Conservation (phyloP, 2,113 vertebrate genomes). For the Melanotaenia duboulayi region DNA sequence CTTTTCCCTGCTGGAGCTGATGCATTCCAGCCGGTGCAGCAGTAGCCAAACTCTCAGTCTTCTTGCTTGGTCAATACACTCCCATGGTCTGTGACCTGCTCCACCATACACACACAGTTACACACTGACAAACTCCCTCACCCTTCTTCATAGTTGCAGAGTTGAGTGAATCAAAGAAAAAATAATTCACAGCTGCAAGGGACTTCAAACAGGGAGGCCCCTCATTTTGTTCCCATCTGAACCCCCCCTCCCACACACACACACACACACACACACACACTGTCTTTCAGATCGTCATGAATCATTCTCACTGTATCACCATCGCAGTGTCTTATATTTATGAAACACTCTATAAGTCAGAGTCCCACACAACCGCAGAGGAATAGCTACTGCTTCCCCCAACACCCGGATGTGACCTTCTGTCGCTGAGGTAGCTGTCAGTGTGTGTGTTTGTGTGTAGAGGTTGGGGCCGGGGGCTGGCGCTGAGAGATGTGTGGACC, state of each 20-base stretch:
- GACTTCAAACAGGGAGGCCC: conserved; percentile 77
- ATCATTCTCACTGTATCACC: conserved; percentile 74
- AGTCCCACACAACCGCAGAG: conserved; percentile 46
- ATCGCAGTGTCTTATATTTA: conserved; percentile 70
- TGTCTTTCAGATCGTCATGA: conserved; percentile 72
- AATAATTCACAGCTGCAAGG: conserved; percentile 78
- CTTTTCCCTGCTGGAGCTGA: conserved; percentile 61
- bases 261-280: conserved; percentile 5
- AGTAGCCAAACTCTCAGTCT: conserved; percentile 58
- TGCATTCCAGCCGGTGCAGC: conserved; percentile 66
- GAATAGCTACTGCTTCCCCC: conserved; percentile 62
- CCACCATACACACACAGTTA: conserved; percentile 32
- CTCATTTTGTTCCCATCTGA: conserved; percentile 56
- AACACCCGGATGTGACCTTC: conserved; percentile 47
- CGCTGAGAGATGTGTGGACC: conserved; percentile 66
- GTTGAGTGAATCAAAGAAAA: conserved; percentile 73
- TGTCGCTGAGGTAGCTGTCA: conserved; percentile 47
- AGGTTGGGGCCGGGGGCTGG: conserved; percentile 41
- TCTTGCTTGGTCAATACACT: conserved; percentile 54
- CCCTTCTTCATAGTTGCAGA: conserved; percentile 57
- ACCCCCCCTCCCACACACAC: conserved; percentile 16
- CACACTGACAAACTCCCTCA: conserved; percentile 58
- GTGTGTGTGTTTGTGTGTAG: conserved; percentile 23
- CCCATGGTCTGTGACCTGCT: conserved; percentile 74
- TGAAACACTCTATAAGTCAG: conserved; percentile 74